Evolutionary conservation across 2,113 vertebrate species (phyloP), one percentile per base, ranked within the genome.

Genomic region (Sinocyclocheilus grahami): DNA sequence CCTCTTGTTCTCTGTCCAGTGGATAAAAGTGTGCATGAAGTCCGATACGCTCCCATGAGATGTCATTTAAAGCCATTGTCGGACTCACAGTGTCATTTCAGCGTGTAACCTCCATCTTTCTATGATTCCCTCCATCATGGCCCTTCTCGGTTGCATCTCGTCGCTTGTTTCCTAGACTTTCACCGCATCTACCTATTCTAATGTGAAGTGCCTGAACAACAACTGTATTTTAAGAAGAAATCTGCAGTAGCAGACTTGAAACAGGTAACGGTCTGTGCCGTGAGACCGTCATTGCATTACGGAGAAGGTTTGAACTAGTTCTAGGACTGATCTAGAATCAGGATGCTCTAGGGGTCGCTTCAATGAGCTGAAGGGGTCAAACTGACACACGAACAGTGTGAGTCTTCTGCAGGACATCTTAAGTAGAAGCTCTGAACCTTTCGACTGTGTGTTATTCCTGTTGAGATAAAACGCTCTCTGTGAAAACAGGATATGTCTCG

Each of bases 1-100:
- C 87, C 91, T 90, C 95, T 97, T 98, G 96, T 98, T 97, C 96
- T 96, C 95, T 91, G 95, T 92, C 96, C 95, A 94, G 95, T 94
- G 94, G 95, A 95, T 96, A 94, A 96, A 95, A 95, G 95, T 94
- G 93, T 93, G 93, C 89, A 92, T 94, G 97, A 96, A 96, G 96
- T 92, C 93, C 93, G 96, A 98, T 97, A 94, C 95, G 87, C 93
- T 97, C 96, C 96, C 96, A 89, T 51, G 96, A 96, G 96, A 97
- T 93, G 95, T 92, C 95, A 95, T 95, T 95, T 93, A 95, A 95
- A 91, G 88, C 94, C 93, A 87, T 91, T 65, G 93, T 93, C 93
- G 90, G 90, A 86, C 94, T 95, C 94, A 93, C 91, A 76, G 90
- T 80, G 86, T 92, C 93, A 90, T 86, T 90, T 85, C 72, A 77